Evolutionary conservation across 2,113 vertebrate species (phyloP), one percentile per base, ranked within the genome.

Genomic region (Thinocorus orbignyianus): DNA sequence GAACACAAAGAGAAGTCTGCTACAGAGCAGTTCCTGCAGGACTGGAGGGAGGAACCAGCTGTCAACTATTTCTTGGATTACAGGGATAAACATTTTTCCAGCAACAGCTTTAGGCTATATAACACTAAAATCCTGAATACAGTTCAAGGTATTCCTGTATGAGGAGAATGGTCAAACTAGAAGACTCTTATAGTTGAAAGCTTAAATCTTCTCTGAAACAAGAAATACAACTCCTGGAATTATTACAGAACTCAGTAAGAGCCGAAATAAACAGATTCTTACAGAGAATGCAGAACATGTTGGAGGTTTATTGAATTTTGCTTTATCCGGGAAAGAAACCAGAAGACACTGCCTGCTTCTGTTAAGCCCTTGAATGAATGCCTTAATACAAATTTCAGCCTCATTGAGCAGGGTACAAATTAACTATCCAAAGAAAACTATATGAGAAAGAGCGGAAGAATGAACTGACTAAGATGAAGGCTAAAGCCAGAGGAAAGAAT

Each of bases 51-150:
- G 78, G 92, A 96, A 96, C 76, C 95, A 95, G 94, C 80, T 96
- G 96, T 87, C 88, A 87, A 78, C 70, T 87, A 69, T 92, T 96
- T 92, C 93, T 94, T 96, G 92, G 88, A 94, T 93, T 94, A 95
- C 88, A 91, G 54, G 86, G 95, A 96, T 92, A 79, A 96, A 92
- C 62, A 66, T 86, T 89, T 89, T 96, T 95, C 92, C 86, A 92
- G 83, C 18, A 6, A 87, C 51, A 87, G 88, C 88, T 96, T 96
- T 61, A 84, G 92, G 65, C 86, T 62, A 52, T 55, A 61, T 66
- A 91, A 91, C 61, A 85, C 65, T 25, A 16, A 96, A 94, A 87
- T 66, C 89, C 83, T 48, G 58, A 89, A 54, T 42, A 81, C 65
- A 92, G 92, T 89, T 84, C 48, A 51, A 92, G 91, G 77, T 86